Evolutionary conservation across 1,140 invertebrate species (phyloP), one percentile per base, ranked within the genome.

Genomic region (Cotesia chilonis): DNA sequence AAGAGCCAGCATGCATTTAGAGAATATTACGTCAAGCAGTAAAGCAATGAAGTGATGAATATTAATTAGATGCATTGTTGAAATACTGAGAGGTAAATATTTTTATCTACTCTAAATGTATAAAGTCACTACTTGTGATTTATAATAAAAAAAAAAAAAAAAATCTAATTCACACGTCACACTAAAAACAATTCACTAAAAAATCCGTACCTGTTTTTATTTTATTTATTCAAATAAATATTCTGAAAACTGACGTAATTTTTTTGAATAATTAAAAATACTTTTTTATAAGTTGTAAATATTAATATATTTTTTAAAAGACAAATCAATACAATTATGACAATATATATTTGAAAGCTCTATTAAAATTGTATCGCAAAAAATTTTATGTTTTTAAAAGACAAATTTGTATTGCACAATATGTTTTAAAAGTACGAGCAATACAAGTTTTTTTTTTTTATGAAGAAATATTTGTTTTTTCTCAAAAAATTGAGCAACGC

Each of bases 331-430:
- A 84, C 81, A 84, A 79, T 78, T 36, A 76, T 77, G 61, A 79
- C 77, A 80, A 79, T 80, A 83, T 79, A 79, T 75, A 75, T 74
- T 55, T 55, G 28, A 36, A 35, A 36, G 2, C 47, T 75, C 67
- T 69, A 77, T 68, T 73, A 79, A 80, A 84, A 80, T 74, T 74
- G 71, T 77, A 68, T 70, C 69, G 74, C 80, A 82, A 73, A 83
- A 83, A 80, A 28, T 28, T 28, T 28, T 28, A 1, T 28, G 28
- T 28, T 28, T 28, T 28, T 28, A 28, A 28, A 28, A 28, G 28
- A 28, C 28, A 28, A 28, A 28, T 28, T 28, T 28, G 28, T 81
- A 83, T 83, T 82, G 82, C 80, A 84, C 80, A 79, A 55, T 5
- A 55, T 80, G 63, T 73, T 52, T 67, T 68, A 20, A 47, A 6